Evolutionary conservation across 23 tunicate genomes (phyloP).

Genomic region (Corella eumyota): DNA sequence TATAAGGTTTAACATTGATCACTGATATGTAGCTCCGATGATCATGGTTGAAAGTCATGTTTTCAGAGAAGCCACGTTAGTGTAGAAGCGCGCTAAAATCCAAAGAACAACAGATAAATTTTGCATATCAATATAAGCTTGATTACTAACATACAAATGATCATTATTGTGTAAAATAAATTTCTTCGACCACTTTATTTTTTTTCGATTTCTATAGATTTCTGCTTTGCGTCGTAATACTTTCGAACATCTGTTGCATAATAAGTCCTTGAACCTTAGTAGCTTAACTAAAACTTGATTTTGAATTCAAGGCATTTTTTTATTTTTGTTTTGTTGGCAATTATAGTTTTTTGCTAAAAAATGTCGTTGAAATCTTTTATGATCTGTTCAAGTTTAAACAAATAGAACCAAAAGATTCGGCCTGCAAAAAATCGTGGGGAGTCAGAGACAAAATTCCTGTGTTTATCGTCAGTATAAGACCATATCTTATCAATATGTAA

Average conservation of each 20-base stretch:
- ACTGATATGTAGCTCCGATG: conserved; percentile 27
- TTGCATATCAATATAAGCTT: conserved; percentile 33
- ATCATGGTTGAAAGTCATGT: conserved; percentile 61
- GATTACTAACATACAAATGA: conserved; percentile 34
- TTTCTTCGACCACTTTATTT: conserved; percentile 46
- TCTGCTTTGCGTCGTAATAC: conserved; percentile 61
- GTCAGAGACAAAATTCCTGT: no score
- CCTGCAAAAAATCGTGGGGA: no score
- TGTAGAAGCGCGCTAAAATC: conserved; percentile 46
- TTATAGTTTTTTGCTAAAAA: conserved; percentile 44
- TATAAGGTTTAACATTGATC: conserved; percentile 79
- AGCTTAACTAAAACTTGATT: conserved; percentile 66
- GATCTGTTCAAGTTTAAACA: conserved; percentile 83
- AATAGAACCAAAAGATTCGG: no score
- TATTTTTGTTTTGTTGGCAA: conserved; percentile 38
- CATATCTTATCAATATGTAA: no score
- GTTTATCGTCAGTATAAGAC: no score
- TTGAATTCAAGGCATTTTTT: conserved; percentile 50
- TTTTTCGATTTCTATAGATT: conserved; percentile 22
- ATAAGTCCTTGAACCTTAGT: conserved; percentile 46
- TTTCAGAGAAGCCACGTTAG: conserved; percentile 73
- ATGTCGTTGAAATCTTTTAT: conserved; percentile 52
- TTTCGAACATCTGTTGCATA: conserved; percentile 59
- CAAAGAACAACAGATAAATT: conserved; percentile 39
- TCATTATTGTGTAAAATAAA: conserved; percentile 6